Evolutionary conservation across 2,113 vertebrate genomes (phyloP), one percentile per base, ranked within the genome.

Genomic region (Ctenomys sociabilis): DNA sequence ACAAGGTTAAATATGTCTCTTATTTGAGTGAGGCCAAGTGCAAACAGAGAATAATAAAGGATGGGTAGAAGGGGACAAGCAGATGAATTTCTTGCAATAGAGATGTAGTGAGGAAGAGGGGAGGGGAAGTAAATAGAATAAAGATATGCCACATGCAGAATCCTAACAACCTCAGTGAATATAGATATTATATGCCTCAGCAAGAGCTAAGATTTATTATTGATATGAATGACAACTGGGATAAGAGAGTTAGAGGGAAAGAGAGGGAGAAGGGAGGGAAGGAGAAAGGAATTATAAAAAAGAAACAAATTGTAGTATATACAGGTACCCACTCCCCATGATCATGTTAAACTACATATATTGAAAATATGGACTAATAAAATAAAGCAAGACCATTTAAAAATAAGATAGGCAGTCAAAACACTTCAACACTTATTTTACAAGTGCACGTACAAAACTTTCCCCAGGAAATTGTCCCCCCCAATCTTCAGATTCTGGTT

Each of bases 401-500:
- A 75, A 77, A 28, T 86, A 57, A 80, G n/a, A 40, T 66, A 93
- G 84, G n/a, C 73, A 91, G 30, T 22, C 22, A 49, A 77, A 80
- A 63, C 49, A 80, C 88, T 93, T 97, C 45, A 83, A 24, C 77
- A 66, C 61, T 72, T 57, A 75, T 82, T 85, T 95, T 96, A 73
- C 9, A 92, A 66, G 26, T 68, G 52, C 37, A 43, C 77, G 88
- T 49, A 63, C 3, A 59, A 54, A 93, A 35, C 1, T n/a, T 37
- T 88, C 92, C 92, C 45, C 57, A 59, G 94, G 72, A 96, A 88
- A 92, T 88, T 88, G 17, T 87, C 80, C 90, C 77, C 66, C 43
- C 49, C 87, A 43, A 1, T 92, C 90, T 92, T 92, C 72, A 6
- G 63, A 77, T 85, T 92, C 70, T 94, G 54, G 61, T 93, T 92